A percentile compares a stretch with the other conserved stretches of the same genome.
These are phyloP conservation scores for Cheiracanthium punctorium DNA, from an alignment of 2,888 invertebrate genomes.

Conservation along the genomic window DNA sequence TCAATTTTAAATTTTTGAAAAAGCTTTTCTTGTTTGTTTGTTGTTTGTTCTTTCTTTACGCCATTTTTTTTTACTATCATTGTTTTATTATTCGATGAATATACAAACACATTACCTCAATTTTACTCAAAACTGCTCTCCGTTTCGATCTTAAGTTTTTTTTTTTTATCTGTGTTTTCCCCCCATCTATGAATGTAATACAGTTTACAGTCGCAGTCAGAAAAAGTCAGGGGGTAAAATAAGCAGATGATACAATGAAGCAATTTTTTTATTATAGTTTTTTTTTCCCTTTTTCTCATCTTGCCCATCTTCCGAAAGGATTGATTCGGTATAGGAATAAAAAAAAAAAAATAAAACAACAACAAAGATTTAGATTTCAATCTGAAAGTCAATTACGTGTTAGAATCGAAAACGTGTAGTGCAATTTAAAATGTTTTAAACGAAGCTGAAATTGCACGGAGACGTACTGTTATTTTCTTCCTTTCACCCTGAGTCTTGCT, in stretches of 20 bases:
- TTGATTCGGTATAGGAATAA: too few relatives aligned
- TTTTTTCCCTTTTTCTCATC: not conserved
- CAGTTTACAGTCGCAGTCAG: slow-evolving; percentile 24
- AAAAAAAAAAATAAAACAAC: too few relatives aligned
- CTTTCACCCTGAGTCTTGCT: not conserved
- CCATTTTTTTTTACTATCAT: too few relatives aligned
- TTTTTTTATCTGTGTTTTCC: too few relatives aligned
- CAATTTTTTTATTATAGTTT: not conserved
- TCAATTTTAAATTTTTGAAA: not conserved
- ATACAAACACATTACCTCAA: slow-evolving; percentile 54
- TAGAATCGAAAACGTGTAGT: slow-evolving; percentile 51
- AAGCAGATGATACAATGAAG: slow-evolving; percentile 30
- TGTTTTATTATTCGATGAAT: not conserved
- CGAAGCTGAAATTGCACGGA: not conserved
- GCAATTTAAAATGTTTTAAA: slow-evolving; percentile 50
- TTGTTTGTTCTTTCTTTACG: too few relatives aligned
- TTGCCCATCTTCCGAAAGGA: not conserved
- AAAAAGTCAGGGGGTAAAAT: not conserved
- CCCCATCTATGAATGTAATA: slow-evolving; percentile 20
- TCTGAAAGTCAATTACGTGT: slow-evolving; percentile 59
- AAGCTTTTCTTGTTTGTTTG: not conserved
- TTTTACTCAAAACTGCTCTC: slow-evolving; percentile 59
- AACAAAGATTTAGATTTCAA: slow-evolving; percentile 50
- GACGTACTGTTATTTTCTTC: not conserved
- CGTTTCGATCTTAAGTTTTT: slow-evolving; percentile 38